A percentile compares a stretch with the other conserved stretches of the same genome.
phyloP scores from a whole-genome alignment of 2,888 invertebrate species.

The Hyppa rectilinea region DNA sequence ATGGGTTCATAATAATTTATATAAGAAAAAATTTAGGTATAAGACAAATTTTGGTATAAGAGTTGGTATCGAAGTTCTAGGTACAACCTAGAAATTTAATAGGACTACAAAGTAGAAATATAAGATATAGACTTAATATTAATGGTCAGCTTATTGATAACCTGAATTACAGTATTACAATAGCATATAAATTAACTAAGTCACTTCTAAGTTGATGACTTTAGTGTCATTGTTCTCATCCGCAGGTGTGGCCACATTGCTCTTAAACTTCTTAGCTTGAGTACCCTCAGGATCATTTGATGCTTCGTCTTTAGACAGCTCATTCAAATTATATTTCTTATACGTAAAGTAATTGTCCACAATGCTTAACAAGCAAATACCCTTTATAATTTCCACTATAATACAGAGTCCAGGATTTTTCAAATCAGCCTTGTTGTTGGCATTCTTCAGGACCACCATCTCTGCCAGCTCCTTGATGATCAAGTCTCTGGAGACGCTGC shows the following conservation, averaged over 20 bases:
- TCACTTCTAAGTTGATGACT: conserved; percentile 63
- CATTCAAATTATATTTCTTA: conserved; percentile 96
- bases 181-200: conserved; percentile 62
- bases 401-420: conserved; percentile 94
- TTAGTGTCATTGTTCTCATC: conserved; percentile 76
- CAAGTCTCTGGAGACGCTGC: conserved; percentile 92
- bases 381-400: conserved; percentile 95
- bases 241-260: conserved; percentile 70
- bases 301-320: conserved; percentile 89
- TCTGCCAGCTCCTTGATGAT: conserved; percentile 94
- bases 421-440: conserved; percentile 94
- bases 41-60: conserved; percentile 84
- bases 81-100: conserved; percentile 77
- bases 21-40: conserved; percentile 74
- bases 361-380: conserved; percentile 95
- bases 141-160: conserved; percentile 67
- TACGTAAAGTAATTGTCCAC: conserved; percentile 94
- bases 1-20: conserved; percentile 72
- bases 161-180: conserved; percentile 54
- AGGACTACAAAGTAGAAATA: conserved; percentile 77
- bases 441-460: conserved; percentile 92
- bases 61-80: conserved; percentile 84
- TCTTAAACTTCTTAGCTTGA: conserved; percentile 86
- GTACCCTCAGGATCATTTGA: conserved; percentile 82
- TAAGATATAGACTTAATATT: conserved; percentile 68